Percentiles rank a stretch among this genome's conserved stretches.
Evolutionary conservation across 2,888 invertebrate genomes (phyloP).

Genomic region (Nowickia ferox): DNA sequence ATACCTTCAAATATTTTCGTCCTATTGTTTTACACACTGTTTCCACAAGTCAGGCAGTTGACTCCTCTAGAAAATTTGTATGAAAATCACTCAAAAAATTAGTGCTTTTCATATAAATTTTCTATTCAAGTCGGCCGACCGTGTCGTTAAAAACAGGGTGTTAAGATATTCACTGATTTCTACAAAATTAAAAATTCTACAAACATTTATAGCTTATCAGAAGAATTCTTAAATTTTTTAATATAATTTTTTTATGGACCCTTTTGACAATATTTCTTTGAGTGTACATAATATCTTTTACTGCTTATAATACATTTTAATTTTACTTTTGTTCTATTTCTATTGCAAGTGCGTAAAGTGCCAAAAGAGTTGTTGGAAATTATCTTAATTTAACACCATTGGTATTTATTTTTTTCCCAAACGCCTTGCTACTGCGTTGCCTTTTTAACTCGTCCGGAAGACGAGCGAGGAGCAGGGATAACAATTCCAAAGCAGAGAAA

Average conservation of each 20-base stretch:
- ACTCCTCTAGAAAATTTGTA: no score
- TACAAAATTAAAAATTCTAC: no score
- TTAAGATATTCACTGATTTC: no score
- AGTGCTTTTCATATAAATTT: no score
- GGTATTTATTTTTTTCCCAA: neutral
- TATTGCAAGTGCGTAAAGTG: slow-evolving; percentile 12
- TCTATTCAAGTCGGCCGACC: no score
- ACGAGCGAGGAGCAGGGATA: neutral
- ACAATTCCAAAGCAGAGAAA: neutral
- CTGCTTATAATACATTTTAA: slow-evolving; percentile 21
- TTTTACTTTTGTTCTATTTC: neutral
- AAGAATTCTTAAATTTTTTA: neutral
- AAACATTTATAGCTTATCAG: neutral
- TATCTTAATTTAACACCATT: slow-evolving; percentile 39
- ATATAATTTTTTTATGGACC: neutral
- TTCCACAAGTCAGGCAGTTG: no score
- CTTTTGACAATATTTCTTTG: neutral
- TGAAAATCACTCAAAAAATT: no score
- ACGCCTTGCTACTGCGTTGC: slow-evolving; percentile 6
- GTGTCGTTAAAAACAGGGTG: no score
- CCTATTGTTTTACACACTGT: no score
- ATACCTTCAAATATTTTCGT: no score
- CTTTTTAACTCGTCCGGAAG: slow-evolving; percentile 8
- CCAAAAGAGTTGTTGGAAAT: slow-evolving; percentile 47
- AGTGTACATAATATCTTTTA: neutral